Evolutionary conservation across 2,888 invertebrate species (phyloP).

Genomic region (Ceratothoa steindachneri): DNA sequence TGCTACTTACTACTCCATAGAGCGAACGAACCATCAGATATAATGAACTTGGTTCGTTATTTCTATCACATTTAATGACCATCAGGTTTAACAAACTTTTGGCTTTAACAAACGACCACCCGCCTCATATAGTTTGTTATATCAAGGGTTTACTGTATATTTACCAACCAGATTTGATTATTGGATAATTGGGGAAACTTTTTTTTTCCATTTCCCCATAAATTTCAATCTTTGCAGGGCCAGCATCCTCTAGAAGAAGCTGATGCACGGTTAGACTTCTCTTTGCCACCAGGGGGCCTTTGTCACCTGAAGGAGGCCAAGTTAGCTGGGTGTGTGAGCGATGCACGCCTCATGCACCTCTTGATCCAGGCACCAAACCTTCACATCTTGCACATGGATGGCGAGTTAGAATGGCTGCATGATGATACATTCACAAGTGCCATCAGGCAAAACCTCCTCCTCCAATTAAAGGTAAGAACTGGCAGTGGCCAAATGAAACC

Average conservation of each 20-base stretch:
- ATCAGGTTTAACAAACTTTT: too few relatives aligned
- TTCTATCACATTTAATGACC: too few relatives aligned
- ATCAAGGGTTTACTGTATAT: too few relatives aligned
- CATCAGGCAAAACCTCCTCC: conserved; percentile 20
- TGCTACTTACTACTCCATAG: too few relatives aligned
- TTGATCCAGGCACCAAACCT: conserved; percentile 28
- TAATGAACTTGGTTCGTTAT: too few relatives aligned
- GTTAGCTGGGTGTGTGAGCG: conserved; percentile 31
- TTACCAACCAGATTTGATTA: too few relatives aligned
- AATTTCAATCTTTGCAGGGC: too few relatives aligned
- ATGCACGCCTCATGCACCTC: conserved; percentile 25
- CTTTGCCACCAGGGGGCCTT: conserved; percentile 23
- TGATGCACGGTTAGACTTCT: conserved; percentile 36
- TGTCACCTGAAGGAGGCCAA: conserved; percentile 28
- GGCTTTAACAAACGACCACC: too few relatives aligned
- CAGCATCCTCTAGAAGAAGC: conserved; percentile 32
- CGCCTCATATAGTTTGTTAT: too few relatives aligned
- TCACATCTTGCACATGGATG: conserved; percentile 28
- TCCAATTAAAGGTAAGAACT: conserved; percentile 32
- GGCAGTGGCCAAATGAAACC: neutral
- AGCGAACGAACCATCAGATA: too few relatives aligned
- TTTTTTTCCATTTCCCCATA: too few relatives aligned
- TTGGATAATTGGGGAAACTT: too few relatives aligned
- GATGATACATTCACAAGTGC: conserved; percentile 31
- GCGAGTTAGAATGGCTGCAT: conserved; percentile 43